A percentile compares a stretch with the other conserved stretches of the same genome.
These are phyloP conservation scores for Hyla sarda DNA, from an alignment of 2,113 vertebrate genomes.

Conservation along the genomic window DNA sequence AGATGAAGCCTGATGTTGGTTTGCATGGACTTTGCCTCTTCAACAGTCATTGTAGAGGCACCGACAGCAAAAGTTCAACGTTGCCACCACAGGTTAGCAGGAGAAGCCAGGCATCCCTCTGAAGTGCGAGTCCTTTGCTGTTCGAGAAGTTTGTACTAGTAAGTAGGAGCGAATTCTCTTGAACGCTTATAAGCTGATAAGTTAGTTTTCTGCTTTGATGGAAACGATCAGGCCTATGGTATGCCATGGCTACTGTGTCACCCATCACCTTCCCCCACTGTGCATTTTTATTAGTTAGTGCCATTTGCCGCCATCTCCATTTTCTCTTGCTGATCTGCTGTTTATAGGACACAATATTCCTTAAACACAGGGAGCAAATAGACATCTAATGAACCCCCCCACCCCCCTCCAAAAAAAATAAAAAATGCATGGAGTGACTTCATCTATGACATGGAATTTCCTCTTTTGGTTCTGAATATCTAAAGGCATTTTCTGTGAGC, in stretches of 20 bases:
- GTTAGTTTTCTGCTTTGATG: neutral
- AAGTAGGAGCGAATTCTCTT: conserved; percentile 7
- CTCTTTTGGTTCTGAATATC: conserved; percentile 24
- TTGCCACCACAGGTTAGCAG: neutral
- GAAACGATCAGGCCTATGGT: neutral
- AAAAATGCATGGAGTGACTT: neutral
- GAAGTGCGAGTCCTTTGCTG: neutral
- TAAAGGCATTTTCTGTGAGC: conserved; percentile 38
- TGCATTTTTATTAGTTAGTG: neutral
- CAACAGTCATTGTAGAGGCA: conserved; percentile 5
- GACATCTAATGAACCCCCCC: conserved; percentile 6
- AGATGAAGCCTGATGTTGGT: conserved; percentile 15
- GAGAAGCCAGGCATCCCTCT: conserved; percentile 11
- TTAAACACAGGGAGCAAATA: conserved; percentile 1
- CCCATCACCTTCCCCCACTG: neutral
- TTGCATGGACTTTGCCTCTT: neutral
- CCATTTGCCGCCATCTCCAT: neutral
- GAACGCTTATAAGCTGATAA: neutral
- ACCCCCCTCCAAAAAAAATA: neutral
- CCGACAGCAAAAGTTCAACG: conserved; percentile 20
- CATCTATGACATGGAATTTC: conserved; percentile 35
- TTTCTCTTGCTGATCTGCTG: neutral
- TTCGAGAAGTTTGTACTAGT: neutral
- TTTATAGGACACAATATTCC: neutral
- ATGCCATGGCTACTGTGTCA: neutral